Evolutionary conservation across 1,140 invertebrate genomes (phyloP).

Genomic region (Gryllus bimaculatus): DNA sequence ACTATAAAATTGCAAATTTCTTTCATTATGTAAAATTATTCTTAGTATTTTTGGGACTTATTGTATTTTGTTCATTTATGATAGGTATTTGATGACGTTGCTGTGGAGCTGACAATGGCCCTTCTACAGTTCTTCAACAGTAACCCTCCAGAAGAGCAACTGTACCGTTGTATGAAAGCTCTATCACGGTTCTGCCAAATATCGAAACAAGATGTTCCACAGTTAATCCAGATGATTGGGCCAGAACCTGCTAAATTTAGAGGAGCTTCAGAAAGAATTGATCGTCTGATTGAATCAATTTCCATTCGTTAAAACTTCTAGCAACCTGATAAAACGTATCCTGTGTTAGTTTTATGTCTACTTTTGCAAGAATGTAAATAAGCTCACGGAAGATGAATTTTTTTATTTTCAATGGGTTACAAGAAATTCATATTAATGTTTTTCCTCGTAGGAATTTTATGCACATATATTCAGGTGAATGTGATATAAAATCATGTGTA

Average conservation of each 20-base stretch:
- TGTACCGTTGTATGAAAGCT: slow-evolving; percentile 68
- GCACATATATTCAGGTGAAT: no score
- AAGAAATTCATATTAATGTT: no score
- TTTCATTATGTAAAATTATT: no score
- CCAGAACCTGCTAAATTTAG: slow-evolving; percentile 73
- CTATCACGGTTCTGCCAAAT: slow-evolving; percentile 70
- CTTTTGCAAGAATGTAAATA: neutral
- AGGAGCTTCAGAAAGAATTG: slow-evolving; percentile 67
- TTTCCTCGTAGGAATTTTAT: no score
- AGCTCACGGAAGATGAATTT: no score
- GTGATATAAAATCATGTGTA: no score
- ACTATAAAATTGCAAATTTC: no score
- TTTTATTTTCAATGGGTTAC: no score
- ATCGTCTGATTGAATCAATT: slow-evolving; percentile 67
- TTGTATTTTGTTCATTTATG: slow-evolving; percentile 19
- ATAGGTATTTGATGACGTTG: slow-evolving; percentile 88
- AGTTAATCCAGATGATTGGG: slow-evolving; percentile 86
- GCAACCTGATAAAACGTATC: neutral
- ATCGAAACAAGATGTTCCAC: slow-evolving; percentile 71
- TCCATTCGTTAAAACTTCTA: slow-evolving; percentile 29
- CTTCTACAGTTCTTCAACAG: slow-evolving; percentile 77
- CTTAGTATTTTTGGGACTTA: no score
- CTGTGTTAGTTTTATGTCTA: neutral
- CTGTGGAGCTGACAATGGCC: slow-evolving; percentile 86
- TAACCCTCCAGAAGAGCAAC: slow-evolving; percentile 67